These are phyloP conservation scores for Odocoileus hemionus DNA, from an alignment of 2,113 vertebrate species.

Conservation along the genomic window DNA sequence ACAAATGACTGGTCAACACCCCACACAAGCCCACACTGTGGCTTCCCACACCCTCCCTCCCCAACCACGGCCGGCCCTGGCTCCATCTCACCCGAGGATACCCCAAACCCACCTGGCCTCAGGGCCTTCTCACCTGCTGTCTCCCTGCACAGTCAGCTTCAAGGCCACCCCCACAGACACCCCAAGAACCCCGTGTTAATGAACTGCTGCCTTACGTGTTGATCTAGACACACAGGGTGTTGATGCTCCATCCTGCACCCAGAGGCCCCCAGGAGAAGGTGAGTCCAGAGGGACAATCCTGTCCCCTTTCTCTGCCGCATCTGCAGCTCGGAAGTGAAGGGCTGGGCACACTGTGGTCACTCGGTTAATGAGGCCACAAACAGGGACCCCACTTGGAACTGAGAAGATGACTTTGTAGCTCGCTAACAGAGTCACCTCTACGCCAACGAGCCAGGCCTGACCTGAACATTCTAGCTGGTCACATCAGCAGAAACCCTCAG, in stretches of 20 bases:
- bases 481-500: too few relatives aligned
- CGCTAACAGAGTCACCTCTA: background rate
- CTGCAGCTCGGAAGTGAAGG: background rate
- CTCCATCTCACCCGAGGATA: fast-evolving
- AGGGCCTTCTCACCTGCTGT: fast-evolving
- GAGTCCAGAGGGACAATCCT: background rate
- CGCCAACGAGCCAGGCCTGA: background rate
- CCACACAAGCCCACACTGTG: fast-evolving
- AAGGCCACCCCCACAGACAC: background rate
- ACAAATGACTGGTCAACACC: background rate
- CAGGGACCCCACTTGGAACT: fast-evolving
- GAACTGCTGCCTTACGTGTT: background rate
- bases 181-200: fast-evolving
- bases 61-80: background rate
- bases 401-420: background rate
- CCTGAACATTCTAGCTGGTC: background rate
- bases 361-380: fast-evolving
- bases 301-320: background rate
- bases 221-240: background rate
- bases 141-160: background rate
- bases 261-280: too few relatives aligned
- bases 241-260: too few relatives aligned
- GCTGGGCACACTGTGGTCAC: background rate
- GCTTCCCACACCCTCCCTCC: background rate
- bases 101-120: background rate